Evolutionary conservation across 2,113 vertebrate species (phyloP), one percentile per base, ranked within the genome.

Genomic region (Sinocyclocheilus grahami): DNA sequence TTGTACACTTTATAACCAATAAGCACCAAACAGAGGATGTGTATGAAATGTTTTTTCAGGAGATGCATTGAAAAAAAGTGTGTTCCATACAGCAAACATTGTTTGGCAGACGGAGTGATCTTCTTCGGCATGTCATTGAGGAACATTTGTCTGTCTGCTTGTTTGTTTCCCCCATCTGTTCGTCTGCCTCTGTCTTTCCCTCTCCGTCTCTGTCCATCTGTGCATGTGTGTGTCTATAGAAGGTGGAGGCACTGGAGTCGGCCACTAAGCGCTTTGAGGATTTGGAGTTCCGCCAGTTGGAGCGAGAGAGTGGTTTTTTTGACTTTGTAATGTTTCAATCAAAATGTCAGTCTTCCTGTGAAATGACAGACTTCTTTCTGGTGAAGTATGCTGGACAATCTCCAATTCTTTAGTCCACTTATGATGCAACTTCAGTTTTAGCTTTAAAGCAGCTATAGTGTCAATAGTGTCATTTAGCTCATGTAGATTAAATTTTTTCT

Each of bases 271-370:
- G 96, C 77, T 99, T 99, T 85, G 98, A 99, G 87, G 98, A 99
- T 93, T 91, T 99, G 94, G 98, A 99, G 92, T 99, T 99, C 93
- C 97, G 98, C 91, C 98, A 99, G 93, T 95, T 99, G 92, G 98
- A 99, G 91, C 93, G 94, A 39, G 97, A 99, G 92, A 99, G 97
- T 92, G 94, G n/a, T n/a, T n/a, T n/a, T n/a, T n/a, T n/a, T n/a
- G n/a, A n/a, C n/a, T n/a, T n/a, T n/a, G n/a, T n/a, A n/a, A n/a
- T n/a, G n/a, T n/a, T n/a, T n/a, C 2, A 30, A 2, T 30, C 1
- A 33, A 33, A 3, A 33, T 33, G 30, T 33, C 30, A 33, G 30
- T 33, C 30, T 33, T 33, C 2, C 30, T 33, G 30, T 33, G 30
- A 33, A 33, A 33, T 33, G 30, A 33, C 30, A 33, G 30, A 33